Evolutionary conservation across 64 coral and sea anemone genomes (phyloP).

Genomic region (Trachythela sp.): DNA sequence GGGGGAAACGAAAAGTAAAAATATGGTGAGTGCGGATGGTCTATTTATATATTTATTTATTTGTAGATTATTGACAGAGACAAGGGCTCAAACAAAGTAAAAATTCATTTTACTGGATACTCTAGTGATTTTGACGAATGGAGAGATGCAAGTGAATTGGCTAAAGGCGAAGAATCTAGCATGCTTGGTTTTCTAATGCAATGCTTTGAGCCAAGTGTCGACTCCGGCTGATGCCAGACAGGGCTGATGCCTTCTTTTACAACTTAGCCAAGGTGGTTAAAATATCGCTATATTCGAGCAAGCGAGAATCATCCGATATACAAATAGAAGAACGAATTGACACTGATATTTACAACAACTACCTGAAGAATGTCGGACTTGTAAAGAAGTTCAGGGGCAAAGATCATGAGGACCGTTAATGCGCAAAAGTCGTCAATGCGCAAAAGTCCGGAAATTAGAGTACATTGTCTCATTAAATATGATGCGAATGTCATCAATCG

Average conservation of each 20-base stretch:
- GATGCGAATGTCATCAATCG: no score
- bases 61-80: slow-evolving; percentile 36
- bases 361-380: slow-evolving; percentile 8
- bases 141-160: slow-evolving; percentile 21
- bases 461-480: no score
- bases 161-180: slow-evolving; percentile 5
- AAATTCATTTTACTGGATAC: slow-evolving; percentile 33
- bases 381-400: slow-evolving; percentile 19
- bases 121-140: slow-evolving; percentile 40
- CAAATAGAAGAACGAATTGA: slow-evolving; percentile 11
- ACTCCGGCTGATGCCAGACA: slow-evolving; percentile 37
- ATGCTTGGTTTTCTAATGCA: background rate
- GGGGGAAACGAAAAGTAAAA: slow-evolving; percentile 7
- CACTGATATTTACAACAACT: slow-evolving; percentile 12
- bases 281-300: slow-evolving; percentile 23
- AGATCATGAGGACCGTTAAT: no score
- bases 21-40: background rate
- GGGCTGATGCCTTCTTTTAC: slow-evolving; percentile 14
- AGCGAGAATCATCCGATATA: slow-evolving; percentile 24
- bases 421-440: no score
- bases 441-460: no score
- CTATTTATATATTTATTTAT: background rate
- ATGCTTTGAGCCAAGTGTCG: slow-evolving; percentile 18
- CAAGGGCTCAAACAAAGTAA: slow-evolving; percentile 11
- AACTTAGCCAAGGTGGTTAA: slow-evolving; percentile 13